Evolutionary conservation across 2,888 invertebrate genomes (phyloP), one percentile per base, ranked within the genome.

Genomic region (Plebejus anna): DNA sequence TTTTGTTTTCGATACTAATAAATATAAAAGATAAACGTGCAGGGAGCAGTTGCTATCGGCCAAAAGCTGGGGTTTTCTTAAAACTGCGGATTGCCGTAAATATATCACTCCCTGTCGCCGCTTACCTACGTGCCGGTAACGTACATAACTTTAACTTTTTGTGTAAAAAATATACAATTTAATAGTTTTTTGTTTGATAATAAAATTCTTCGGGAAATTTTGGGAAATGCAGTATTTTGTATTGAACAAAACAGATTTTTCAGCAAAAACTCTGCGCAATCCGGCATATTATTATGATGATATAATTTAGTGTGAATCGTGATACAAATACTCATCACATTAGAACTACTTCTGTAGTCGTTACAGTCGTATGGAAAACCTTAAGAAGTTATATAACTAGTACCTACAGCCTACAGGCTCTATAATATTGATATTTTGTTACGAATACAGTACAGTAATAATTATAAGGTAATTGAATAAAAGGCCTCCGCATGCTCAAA

Each of bases 91-190:
- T 87, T 84, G 84, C 82, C 84, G 84, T 86, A 86, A 85, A 88
- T 88, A 87, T 87, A 86, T 88, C 86, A 87, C 83, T 81, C 79
- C 82, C 82, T 86, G 86, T 85, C 86, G 83, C 84, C 84, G 80
- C 84, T 81, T 80, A 80, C 81, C 81, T 83, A 84, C 85, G 84
- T 84, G 83, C 82, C 82, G 82, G 83, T 85, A 82, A 79, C 79
- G 79, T 78, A 78, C 78, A 76, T 78, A 76, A 76, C 51, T 73
- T 72, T 36, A 73, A 32, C 32, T 72, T 28, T 73, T 73, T 73
- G 73, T 73, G 28, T 13, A 55, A 73, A 51, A 73, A 73, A 73
- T 73, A 22, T 55, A 55, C 51, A 71, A 71, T 71, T 42, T 71
- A 71, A 71, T 71, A 71, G 42, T 38, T 42, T 38, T 71, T 71